phyloP scores from a whole-genome alignment of 2,797 vertebrate species.

The Acipenser ruthenus region DNA sequence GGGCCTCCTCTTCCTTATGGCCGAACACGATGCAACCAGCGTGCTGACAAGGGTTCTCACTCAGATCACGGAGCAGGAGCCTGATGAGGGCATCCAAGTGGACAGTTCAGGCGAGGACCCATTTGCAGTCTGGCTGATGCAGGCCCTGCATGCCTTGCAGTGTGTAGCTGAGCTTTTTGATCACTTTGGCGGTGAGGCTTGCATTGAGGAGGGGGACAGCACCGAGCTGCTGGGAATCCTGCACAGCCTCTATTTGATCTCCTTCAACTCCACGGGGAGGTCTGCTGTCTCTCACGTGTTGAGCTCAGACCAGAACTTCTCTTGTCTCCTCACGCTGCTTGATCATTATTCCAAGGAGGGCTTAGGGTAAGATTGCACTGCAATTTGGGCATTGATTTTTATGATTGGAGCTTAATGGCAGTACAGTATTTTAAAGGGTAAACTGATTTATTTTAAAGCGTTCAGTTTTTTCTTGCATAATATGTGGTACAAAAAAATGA shows the following conservation, averaged over 20 bases:
- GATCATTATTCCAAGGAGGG: conserved; percentile 95
- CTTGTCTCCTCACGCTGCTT: conserved; percentile 87
- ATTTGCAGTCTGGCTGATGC: conserved; percentile 89
- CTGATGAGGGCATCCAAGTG: conserved; percentile 71
- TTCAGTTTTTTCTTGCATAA: background rate
- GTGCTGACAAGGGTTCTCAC: conserved; percentile 83
- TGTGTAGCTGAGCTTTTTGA: conserved; percentile 87
- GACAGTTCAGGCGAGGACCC: conserved; percentile 75
- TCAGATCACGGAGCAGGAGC: conserved; percentile 78
- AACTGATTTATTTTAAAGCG: too few relatives aligned
- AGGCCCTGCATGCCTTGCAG: conserved; percentile 86
- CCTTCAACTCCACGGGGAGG: conserved; percentile 87
- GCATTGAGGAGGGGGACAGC: conserved; percentile 84
- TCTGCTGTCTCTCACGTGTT: conserved; percentile 87
- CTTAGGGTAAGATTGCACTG: conserved; percentile 66
- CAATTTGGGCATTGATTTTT: conserved; percentile 13
- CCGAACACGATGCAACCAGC: conserved; percentile 83
- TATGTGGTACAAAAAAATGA: background rate
- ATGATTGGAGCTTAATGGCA: too few relatives aligned
- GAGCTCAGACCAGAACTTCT: conserved; percentile 89
- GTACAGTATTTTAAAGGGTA: too few relatives aligned
- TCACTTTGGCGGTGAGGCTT: conserved; percentile 72
- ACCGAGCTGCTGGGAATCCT: conserved; percentile 86
- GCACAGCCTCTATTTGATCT: conserved; percentile 91
- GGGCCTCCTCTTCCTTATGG: conserved; percentile 91